Evolutionary conservation across 2,797 vertebrate genomes (phyloP).

Genomic region (Psittacula echo): DNA sequence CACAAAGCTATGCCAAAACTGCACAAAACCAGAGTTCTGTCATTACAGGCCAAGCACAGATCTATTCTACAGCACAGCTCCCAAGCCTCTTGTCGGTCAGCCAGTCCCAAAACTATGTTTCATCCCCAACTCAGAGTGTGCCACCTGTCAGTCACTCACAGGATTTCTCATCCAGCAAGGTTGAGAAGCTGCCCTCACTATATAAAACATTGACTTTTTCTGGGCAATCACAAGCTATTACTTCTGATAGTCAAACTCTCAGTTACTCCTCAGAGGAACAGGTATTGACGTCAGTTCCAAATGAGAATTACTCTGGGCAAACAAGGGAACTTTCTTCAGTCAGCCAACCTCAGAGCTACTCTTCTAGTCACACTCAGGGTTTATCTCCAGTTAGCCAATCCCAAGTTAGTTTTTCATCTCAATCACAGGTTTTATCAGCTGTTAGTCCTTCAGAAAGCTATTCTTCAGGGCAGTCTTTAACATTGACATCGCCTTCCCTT

Average conservation of each 20-base stretch:
- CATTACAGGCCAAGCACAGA: slow-evolving; percentile 90
- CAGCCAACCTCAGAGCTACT: slow-evolving; percentile 89
- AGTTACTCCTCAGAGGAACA: slow-evolving; percentile 88
- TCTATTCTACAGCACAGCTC: slow-evolving; percentile 89
- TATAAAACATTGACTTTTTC: slow-evolving; percentile 92
- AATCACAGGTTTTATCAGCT: slow-evolving; percentile 87
- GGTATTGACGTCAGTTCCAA: slow-evolving; percentile 85
- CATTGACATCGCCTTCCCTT: slow-evolving; percentile 82
- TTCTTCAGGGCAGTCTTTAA: slow-evolving; percentile 86
- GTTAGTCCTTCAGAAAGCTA: slow-evolving; percentile 91
- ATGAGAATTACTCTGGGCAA: slow-evolving; percentile 86
- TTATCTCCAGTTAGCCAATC: slow-evolving; percentile 86
- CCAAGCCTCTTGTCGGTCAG: slow-evolving; percentile 89
- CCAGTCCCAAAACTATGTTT: slow-evolving; percentile 89
- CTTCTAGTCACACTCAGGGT: slow-evolving; percentile 92
- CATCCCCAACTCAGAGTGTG: slow-evolving; percentile 82
- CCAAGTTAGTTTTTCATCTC: slow-evolving; percentile 89
- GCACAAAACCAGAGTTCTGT: slow-evolving; percentile 92
- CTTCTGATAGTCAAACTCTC: slow-evolving; percentile 88
- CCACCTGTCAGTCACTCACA: slow-evolving; percentile 88
- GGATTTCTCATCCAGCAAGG: slow-evolving; percentile 85
- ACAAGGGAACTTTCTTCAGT: slow-evolving; percentile 88
- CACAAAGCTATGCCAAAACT: slow-evolving; percentile 88
- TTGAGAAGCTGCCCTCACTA: slow-evolving; percentile 89
- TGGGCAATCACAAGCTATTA: slow-evolving; percentile 85